phyloP scores from a whole-genome alignment of 2,113 vertebrate species.

The Neoarius graeffei region DNA sequence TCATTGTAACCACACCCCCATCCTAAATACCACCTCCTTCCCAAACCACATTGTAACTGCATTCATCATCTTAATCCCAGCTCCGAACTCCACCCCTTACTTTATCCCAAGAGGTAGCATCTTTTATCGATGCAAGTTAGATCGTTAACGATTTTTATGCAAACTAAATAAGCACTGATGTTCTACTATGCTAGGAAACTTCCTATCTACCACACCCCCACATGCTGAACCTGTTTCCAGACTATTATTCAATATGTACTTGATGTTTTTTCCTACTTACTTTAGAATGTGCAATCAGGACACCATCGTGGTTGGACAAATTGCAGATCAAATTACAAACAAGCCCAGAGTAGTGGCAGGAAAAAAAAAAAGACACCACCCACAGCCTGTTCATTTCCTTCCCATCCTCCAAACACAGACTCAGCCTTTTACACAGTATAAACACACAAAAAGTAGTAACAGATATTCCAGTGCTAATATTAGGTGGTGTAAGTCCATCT shows the following conservation, averaged over 20 bases:
- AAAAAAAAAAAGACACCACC: neutral
- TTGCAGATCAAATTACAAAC: constrained; percentile 12
- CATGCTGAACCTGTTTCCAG: neutral
- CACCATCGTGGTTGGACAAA: neutral
- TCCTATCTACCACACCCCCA: neutral
- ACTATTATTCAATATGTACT: neutral
- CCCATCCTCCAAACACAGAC: neutral
- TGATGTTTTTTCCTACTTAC: neutral
- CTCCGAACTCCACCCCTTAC: neutral
- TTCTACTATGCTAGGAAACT: neutral
- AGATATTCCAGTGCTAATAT: constrained; percentile 27
- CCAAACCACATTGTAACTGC: neutral
- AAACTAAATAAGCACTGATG: neutral
- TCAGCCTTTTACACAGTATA: constrained; percentile 2
- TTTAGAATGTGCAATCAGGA: neutral
- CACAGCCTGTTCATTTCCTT: constrained; percentile 1
- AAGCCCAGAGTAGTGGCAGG: neutral
- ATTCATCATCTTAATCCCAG: neutral
- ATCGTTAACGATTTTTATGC: neutral
- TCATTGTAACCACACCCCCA: neutral
- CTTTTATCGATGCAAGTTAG: neutral
- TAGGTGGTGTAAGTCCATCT: constrained; percentile 6
- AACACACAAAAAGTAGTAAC: constrained; percentile 1
- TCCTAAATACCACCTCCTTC: too few species aligned
- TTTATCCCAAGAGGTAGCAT: neutral